These are phyloP conservation scores for Mnemiopsis leidyi DNA, from an alignment of 37 sponge, comb jelly and placozoan genomes.

Conservation along the genomic window DNA sequence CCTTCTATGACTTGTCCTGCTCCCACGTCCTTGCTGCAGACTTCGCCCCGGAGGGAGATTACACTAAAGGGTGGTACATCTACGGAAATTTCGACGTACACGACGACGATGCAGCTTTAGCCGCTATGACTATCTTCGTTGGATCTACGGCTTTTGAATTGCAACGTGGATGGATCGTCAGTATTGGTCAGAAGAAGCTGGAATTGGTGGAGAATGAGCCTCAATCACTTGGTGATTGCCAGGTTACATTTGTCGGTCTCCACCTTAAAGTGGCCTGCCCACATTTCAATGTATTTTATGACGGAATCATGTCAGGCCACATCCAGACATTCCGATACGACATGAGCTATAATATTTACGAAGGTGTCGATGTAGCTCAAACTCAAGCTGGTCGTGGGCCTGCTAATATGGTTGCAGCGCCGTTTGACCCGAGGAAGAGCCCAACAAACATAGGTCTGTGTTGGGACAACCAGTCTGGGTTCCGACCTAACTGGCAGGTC, in stretches of 20 bases:
- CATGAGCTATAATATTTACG: too few relatives aligned
- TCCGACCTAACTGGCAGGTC: constrained; percentile 43
- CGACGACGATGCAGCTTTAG: not conserved
- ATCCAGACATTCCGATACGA: not conserved
- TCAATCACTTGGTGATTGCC: not conserved
- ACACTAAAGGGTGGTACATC: constrained; percentile 1
- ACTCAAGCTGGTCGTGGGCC: too few relatives aligned
- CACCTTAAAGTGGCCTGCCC: not conserved
- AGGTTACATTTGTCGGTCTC: not conserved
- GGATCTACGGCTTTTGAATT: not conserved
- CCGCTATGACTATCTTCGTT: constrained; percentile 22
- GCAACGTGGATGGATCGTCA: constrained; percentile 38
- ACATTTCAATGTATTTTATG: not conserved
- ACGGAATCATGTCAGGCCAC: constrained; percentile 47
- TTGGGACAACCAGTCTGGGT: constrained; percentile 36
- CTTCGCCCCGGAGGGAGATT: not conserved
- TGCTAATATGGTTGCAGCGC: not conserved
- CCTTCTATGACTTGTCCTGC: not conserved
- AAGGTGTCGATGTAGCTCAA: not conserved
- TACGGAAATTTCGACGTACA: constrained; percentile 44
- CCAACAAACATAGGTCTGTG: constrained; percentile 18
- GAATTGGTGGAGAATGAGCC: constrained; percentile 14
- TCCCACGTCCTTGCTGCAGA: constrained; percentile 41
- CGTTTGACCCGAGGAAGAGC: not conserved
- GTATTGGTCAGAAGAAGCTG: not conserved